phyloP scores from a whole-genome alignment of 2,113 vertebrate genomes.

The Menura novaehollandiae region DNA sequence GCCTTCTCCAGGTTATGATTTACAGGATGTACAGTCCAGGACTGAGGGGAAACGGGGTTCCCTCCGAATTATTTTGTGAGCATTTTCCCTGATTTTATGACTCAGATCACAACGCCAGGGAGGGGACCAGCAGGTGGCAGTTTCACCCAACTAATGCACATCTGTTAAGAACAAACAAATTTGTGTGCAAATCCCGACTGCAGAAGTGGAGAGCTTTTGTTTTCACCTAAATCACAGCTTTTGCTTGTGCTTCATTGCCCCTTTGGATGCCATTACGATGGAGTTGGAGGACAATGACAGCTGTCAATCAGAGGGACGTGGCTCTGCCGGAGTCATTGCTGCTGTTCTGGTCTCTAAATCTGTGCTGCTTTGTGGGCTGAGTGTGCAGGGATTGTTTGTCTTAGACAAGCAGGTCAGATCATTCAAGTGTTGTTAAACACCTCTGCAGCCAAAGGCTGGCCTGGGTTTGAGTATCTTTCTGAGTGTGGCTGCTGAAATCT shows the following conservation, averaged over 20 bases:
- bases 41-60: background rate
- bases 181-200: fast-evolving
- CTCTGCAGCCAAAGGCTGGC: background rate
- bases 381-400: background rate
- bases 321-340: background rate
- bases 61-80: background rate
- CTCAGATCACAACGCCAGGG: fast-evolving
- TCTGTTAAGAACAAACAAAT: fast-evolving
- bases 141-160: background rate
- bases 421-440: fast-evolving
- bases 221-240: fast-evolving
- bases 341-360: background rate
- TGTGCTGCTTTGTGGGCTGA: fast-evolving
- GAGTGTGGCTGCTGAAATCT: background rate
- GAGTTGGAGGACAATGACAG: background rate
- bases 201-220: fast-evolving
- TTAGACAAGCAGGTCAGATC: fast-evolving
- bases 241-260: fast-evolving
- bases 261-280: fast-evolving
- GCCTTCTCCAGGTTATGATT: background rate
- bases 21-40: background rate
- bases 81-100: background rate
- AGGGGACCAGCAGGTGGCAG: constrained; percentile 27
- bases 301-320: fast-evolving
- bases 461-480: no score